Conservation (phyloP, 2,888 invertebrate genomes). For the Sisyra terminalis region DNA sequence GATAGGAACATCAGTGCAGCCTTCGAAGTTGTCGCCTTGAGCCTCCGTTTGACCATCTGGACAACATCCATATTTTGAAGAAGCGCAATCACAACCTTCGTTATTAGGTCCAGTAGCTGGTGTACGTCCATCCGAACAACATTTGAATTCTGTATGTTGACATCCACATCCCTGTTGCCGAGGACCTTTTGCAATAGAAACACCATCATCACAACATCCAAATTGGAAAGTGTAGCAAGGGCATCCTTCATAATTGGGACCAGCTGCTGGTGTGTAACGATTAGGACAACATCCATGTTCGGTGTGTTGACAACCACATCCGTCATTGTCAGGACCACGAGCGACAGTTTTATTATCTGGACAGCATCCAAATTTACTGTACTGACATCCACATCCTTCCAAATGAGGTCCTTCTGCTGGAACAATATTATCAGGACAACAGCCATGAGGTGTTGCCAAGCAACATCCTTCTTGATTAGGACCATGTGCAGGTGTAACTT, state of each 20-base stretch:
- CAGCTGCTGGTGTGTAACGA: constrained; percentile 54
- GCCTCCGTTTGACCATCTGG: constrained; percentile 67
- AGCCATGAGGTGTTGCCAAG: constrained; percentile 54
- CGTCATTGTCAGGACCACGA: constrained; percentile 58
- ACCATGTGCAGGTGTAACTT: constrained; percentile 71
- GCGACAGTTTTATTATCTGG: constrained; percentile 68
- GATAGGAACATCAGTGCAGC: constrained; percentile 55
- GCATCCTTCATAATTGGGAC: constrained; percentile 69
- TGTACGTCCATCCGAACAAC: constrained; percentile 71
- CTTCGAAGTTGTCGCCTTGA: constrained; percentile 65
- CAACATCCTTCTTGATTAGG: constrained; percentile 70
- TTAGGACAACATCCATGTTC: constrained; percentile 74
- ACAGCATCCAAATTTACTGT: constrained; percentile 68
- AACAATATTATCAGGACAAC: constrained; percentile 77
- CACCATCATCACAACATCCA: constrained; percentile 80
- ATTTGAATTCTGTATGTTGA: constrained; percentile 55
- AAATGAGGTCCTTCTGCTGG: constrained; percentile 64
- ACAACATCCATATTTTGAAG: constrained; percentile 72
- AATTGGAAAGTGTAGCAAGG: constrained; percentile 72
- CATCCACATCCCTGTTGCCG: constrained; percentile 63
- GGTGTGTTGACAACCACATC: constrained; percentile 65
- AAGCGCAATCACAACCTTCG: constrained; percentile 68
- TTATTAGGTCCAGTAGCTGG: constrained; percentile 59
- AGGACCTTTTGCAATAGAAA: constrained; percentile 56
- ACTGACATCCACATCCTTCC: constrained; percentile 65